Percentiles rank a stretch among this genome's conserved stretches.
Evolutionary conservation across 1,140 invertebrate species (phyloP).

Genomic region (Pseudomyrmex flavicornis): DNA sequence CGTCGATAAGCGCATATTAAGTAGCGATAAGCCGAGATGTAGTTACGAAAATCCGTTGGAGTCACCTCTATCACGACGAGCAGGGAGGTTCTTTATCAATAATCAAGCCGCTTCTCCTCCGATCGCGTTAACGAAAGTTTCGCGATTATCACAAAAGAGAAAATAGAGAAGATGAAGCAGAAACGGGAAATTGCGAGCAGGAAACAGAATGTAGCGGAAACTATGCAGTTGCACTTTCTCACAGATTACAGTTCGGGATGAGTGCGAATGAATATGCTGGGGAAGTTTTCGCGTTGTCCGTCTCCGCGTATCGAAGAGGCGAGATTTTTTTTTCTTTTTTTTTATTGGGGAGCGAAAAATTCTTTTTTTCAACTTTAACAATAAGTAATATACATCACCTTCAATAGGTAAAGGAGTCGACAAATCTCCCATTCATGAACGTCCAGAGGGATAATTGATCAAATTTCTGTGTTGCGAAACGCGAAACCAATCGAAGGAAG

Average conservation of each 20-base stretch:
- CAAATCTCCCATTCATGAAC: slow-evolving; percentile 46
- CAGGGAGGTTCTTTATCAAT: slow-evolving; percentile 28
- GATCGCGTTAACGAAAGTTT: slow-evolving; percentile 39
- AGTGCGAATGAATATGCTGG: slow-evolving; percentile 57
- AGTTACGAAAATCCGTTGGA: slow-evolving; percentile 40
- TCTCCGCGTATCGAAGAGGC: background rate
- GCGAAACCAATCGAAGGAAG: slow-evolving; percentile 12
- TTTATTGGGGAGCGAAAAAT: slow-evolving; percentile 49
- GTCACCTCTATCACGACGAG: background rate
- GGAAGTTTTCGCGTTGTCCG: slow-evolving; percentile 40
- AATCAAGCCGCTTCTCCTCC: slow-evolving; percentile 30
- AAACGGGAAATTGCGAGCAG: slow-evolving; percentile 3
- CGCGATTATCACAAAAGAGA: background rate
- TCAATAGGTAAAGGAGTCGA: slow-evolving; percentile 30
- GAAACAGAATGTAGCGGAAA: background rate
- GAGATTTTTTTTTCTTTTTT: background rate
- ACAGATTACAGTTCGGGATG: slow-evolving; percentile 45
- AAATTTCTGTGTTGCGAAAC: slow-evolving; percentile 43
- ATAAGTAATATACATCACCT: slow-evolving; percentile 34
- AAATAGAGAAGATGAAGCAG: background rate
- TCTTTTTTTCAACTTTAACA: slow-evolving; percentile 8
- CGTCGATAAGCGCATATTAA: slow-evolving; percentile 33
- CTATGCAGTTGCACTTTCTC: slow-evolving; percentile 66
- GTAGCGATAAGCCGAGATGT: slow-evolving; percentile 9
- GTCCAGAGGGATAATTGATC: slow-evolving; percentile 46